Evolutionary conservation across 2,888 invertebrate genomes (phyloP).

Genomic region (Drosophila demipolita): DNA sequence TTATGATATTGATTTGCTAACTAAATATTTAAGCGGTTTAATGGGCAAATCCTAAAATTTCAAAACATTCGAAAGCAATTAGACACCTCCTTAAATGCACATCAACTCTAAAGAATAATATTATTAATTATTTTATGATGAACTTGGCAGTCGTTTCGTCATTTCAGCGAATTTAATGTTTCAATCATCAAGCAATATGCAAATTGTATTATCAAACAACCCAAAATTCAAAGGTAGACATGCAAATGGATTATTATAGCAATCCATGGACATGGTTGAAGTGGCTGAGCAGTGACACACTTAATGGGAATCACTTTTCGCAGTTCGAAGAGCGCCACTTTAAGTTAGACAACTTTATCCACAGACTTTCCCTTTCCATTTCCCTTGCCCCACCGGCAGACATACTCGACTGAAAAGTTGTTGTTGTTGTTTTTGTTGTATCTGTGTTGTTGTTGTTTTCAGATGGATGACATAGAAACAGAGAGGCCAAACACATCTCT

Average conservation of each 20-base stretch:
- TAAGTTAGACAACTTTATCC: slow-evolving; percentile 68
- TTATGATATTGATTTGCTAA: background rate
- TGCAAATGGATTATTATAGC: slow-evolving; percentile 36
- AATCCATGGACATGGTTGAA: slow-evolving; percentile 21
- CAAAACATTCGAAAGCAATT: slow-evolving; percentile 19
- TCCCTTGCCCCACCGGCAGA: background rate
- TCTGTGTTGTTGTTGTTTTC: slow-evolving; percentile 17
- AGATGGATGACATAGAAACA: slow-evolving; percentile 29
- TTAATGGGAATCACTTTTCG: slow-evolving; percentile 59
- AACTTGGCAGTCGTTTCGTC: slow-evolving; percentile 3
- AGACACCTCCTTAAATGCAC: slow-evolving; percentile 11
- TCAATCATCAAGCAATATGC: slow-evolving; percentile 46
- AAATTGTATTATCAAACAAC: slow-evolving; percentile 50
- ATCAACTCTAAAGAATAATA: slow-evolving; percentile 19
- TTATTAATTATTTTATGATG: slow-evolving; percentile 50
- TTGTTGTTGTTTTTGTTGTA: slow-evolving; percentile 27
- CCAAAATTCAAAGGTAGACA: slow-evolving; percentile 25
- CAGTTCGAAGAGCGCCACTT: slow-evolving; percentile 52
- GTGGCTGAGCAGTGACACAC: slow-evolving; percentile 45
- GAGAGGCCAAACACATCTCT: slow-evolving; percentile 39
- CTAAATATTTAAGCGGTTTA: background rate
- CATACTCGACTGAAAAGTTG: slow-evolving; percentile 23
- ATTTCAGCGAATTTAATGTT: slow-evolving; percentile 9
- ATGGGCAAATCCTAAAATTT: slow-evolving; percentile 6
- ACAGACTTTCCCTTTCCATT: slow-evolving; percentile 35